Evolutionary conservation across 2,888 invertebrate genomes (phyloP).

Genomic region (Hyles lineata): DNA sequence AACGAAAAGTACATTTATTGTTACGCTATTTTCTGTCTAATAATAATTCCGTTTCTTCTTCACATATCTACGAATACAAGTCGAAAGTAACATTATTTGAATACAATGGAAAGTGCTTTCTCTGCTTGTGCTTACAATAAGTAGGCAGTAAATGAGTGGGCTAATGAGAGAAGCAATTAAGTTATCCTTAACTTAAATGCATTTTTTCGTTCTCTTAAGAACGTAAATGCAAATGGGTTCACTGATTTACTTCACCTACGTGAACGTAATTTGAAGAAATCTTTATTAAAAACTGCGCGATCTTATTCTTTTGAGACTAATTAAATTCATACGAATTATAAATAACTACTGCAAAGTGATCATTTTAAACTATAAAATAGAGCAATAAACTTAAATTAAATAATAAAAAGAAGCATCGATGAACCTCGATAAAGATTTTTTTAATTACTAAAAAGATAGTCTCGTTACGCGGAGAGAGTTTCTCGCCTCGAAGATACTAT

Average conservation of each 20-base stretch:
- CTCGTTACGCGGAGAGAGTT: too few relatives aligned
- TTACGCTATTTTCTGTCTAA: not conserved
- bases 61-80: not conserved
- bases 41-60: not conserved
- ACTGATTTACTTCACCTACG: conserved; percentile 6
- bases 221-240: not conserved
- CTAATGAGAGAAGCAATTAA: conserved; percentile 16
- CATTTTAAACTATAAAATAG: too few relatives aligned
- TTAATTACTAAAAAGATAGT: too few relatives aligned
- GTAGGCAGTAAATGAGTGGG: not conserved
- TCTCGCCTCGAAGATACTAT: too few relatives aligned
- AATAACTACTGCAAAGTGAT: too few relatives aligned
- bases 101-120: not conserved
- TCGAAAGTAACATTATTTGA: not conserved
- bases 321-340: not conserved
- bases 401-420: too few relatives aligned
- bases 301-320: not conserved
- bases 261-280: conserved; percentile 17
- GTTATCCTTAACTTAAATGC: not conserved
- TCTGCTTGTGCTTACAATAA: not conserved
- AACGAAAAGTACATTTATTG: not conserved
- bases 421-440: too few relatives aligned
- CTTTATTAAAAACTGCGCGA: not conserved
- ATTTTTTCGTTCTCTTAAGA: not conserved
- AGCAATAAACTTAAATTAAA: too few relatives aligned